A percentile compares a stretch with the other conserved stretches of the same genome.
Evolutionary conservation across 2,888 invertebrate genomes (phyloP).

Genomic region (Pyrrhia umbra): DNA sequence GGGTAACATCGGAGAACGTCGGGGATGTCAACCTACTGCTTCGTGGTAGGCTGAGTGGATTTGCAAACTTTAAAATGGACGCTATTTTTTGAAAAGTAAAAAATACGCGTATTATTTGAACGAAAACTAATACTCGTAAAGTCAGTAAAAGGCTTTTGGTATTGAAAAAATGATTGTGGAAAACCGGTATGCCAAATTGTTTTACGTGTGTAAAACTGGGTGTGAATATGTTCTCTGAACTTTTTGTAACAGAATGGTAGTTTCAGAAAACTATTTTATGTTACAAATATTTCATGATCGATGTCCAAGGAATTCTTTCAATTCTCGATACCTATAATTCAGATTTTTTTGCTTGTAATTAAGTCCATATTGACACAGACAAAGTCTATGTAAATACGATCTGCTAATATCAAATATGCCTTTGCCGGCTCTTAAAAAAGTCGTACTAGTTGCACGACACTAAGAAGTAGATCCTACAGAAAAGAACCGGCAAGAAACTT

Average conservation of each 20-base stretch:
- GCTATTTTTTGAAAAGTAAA: constrained; percentile 25
- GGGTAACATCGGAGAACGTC: constrained; percentile 43
- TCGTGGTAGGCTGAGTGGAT: constrained; percentile 46
- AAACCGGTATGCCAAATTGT: constrained; percentile 25
- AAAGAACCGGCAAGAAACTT: too few relatives aligned
- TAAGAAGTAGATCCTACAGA: too few relatives aligned
- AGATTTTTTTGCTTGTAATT: background rate
- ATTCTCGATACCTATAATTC: background rate
- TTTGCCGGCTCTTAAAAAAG: too few relatives aligned
- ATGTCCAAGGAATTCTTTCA: constrained; percentile 2
- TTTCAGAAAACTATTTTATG: background rate
- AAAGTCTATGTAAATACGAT: too few relatives aligned
- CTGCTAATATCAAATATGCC: too few relatives aligned
- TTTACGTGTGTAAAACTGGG: constrained; percentile 20
- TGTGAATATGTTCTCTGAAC: constrained; percentile 8
- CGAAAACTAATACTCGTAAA: constrained; percentile 31
- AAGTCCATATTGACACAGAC: background rate
- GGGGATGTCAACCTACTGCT: constrained; percentile 27
- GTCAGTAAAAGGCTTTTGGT: constrained; percentile 31
- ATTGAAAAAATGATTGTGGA: constrained; percentile 25
- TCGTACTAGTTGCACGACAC: too few relatives aligned
- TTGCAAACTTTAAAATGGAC: constrained; percentile 14
- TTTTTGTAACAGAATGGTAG: constrained; percentile 1
- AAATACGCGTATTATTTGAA: constrained; percentile 11
- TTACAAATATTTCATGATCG: background rate